Conservation (phyloP, 1,140 invertebrate genomes). For the Cherax quadricarinatus region DNA sequence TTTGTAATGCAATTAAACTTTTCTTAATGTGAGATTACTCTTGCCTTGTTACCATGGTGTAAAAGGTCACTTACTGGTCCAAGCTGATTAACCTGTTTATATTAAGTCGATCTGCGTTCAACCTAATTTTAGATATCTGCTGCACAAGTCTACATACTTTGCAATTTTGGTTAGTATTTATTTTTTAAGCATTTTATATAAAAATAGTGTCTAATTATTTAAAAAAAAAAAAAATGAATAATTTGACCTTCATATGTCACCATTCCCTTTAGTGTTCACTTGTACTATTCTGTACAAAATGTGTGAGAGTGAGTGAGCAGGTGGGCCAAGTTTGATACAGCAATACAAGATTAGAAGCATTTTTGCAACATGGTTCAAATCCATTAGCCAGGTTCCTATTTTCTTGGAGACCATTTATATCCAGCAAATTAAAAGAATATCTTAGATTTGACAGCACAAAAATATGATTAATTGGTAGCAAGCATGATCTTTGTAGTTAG, state of each 20-base stretch:
- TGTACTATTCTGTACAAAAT: constrained; percentile 46
- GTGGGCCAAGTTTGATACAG: constrained; percentile 57
- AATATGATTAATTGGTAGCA: constrained; percentile 42
- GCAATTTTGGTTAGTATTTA: constrained; percentile 16
- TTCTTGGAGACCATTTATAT: constrained; percentile 17
- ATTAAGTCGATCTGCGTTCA: background rate
- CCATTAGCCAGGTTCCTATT: constrained; percentile 45
- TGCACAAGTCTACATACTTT: constrained; percentile 9
- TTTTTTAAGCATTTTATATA: constrained; percentile 3
- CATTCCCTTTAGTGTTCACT: constrained; percentile 17
- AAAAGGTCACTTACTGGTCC: constrained; percentile 30
- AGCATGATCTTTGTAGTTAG: constrained; percentile 27
- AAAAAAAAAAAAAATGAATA: too few species aligned
- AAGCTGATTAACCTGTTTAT: background rate
- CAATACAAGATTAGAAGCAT: constrained; percentile 45
- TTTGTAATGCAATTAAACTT: constrained; percentile 14
- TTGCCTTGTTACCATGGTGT: constrained; percentile 45
- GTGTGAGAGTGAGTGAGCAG: constrained; percentile 37
- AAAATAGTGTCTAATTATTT: constrained; percentile 18
- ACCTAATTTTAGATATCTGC: constrained; percentile 4
- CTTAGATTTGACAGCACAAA: constrained; percentile 23
- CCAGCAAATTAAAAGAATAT: constrained; percentile 21
- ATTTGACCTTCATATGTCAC: constrained; percentile 5
- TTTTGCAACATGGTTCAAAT: constrained; percentile 50
- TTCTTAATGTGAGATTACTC: constrained; percentile 18